Conservation (phyloP, 2,888 invertebrate species). For the Lomographa bimaculata region DNA sequence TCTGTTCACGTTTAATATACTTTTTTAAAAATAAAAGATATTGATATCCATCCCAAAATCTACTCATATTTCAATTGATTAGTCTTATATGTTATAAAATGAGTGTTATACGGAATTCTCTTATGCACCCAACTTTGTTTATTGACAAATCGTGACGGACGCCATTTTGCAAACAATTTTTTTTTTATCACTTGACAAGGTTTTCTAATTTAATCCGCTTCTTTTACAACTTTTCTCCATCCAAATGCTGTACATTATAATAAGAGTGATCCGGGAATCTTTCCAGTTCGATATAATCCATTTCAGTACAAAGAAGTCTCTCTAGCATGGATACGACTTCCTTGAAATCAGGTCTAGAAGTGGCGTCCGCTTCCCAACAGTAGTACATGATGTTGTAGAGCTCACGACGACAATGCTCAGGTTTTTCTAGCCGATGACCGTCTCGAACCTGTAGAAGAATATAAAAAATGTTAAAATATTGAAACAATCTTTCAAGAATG, state of each 20-base stretch:
- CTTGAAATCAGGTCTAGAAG: constrained; percentile 92
- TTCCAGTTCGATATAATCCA: constrained; percentile 96
- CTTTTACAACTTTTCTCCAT: constrained; percentile 89
- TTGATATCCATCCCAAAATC: too few relatives aligned
- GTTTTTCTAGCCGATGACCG: constrained; percentile 95
- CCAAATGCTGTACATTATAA: constrained; percentile 92
- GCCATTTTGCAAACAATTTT: too few relatives aligned
- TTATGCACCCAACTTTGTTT: too few relatives aligned
- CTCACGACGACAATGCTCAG: constrained; percentile 96
- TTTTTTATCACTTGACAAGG: too few relatives aligned
- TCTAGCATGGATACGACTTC: constrained; percentile 93
- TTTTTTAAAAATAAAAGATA: too few relatives aligned
- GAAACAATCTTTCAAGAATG: too few relatives aligned
- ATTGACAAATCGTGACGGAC: too few relatives aligned
- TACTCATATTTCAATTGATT: too few relatives aligned
- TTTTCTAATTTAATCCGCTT: too few relatives aligned
- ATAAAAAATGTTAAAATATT: background rate
- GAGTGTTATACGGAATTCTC: too few relatives aligned
- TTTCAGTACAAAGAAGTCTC: constrained; percentile 93
- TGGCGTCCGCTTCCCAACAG: constrained; percentile 95
- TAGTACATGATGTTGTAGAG: constrained; percentile 97
- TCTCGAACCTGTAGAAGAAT: constrained; percentile 87
- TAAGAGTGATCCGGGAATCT: constrained; percentile 97
- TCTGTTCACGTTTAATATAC: too few relatives aligned
- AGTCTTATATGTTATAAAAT: too few relatives aligned